These are phyloP conservation scores for Hiodon alosoides DNA, from an alignment of 2,113 vertebrate species.

Conservation along the genomic window DNA sequence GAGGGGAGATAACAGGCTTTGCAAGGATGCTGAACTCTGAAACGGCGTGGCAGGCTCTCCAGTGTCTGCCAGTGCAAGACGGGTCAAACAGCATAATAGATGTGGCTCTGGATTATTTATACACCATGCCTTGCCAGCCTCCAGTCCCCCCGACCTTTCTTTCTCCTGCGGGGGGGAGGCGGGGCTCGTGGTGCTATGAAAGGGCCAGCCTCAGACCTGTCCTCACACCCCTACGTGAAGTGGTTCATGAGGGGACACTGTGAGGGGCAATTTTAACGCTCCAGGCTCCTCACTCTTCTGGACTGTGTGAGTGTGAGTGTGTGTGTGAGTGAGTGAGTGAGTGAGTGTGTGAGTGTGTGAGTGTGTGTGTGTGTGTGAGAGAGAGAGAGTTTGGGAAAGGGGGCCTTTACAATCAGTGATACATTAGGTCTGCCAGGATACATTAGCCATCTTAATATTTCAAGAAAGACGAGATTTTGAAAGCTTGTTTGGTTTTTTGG, in stretches of 20 bases:
- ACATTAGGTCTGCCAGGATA: neutral
- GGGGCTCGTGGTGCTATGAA: neutral
- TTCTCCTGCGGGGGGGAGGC: neutral
- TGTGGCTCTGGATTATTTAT: constrained; percentile 23
- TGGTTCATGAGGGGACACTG: neutral
- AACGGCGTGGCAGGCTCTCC: neutral
- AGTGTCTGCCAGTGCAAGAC: neutral
- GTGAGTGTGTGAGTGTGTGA: neutral
- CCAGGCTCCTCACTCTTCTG: no score
- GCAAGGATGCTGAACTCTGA: neutral
- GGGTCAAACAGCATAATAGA: constrained; percentile 26
- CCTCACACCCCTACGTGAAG: neutral
- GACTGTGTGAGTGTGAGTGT: no score
- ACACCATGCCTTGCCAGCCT: neutral
- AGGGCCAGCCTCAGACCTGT: neutral
- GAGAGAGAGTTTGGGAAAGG: neutral
- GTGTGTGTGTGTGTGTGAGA: neutral
- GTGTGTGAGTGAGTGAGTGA: neutral
- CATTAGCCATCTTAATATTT: neutral
- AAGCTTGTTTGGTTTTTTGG: neutral
- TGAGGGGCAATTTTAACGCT: no score
- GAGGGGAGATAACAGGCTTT: constrained; percentile 15
- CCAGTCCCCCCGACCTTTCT: constrained; percentile 8
- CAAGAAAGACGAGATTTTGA: constrained; percentile 11
- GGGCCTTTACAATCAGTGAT: neutral